Evolutionary conservation across 2,113 vertebrate genomes (phyloP).

Genomic region (Rhynchomys soricoides): DNA sequence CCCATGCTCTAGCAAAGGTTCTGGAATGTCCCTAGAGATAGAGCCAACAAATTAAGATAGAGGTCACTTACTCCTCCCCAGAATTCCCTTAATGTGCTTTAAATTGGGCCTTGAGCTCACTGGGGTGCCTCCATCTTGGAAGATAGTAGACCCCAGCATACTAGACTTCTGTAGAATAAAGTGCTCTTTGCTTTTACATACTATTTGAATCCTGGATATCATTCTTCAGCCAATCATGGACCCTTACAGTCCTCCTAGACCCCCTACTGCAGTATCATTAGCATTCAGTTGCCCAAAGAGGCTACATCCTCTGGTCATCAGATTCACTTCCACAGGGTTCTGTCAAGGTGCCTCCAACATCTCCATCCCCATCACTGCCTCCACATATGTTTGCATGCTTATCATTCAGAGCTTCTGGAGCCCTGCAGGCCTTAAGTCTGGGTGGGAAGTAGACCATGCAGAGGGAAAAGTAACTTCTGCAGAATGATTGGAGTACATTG

Average conservation of each 20-base stretch:
- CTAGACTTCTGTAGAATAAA: too few species aligned
- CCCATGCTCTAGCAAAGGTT: too few species aligned
- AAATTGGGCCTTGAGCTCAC: too few species aligned
- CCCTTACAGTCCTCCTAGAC: not conserved
- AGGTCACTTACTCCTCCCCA: too few species aligned
- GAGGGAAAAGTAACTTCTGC: not conserved
- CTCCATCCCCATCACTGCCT: not conserved
- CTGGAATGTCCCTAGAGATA: too few species aligned
- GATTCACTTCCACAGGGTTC: not conserved
- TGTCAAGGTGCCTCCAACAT: not conserved
- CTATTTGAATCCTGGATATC: too few species aligned
- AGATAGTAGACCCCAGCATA: too few species aligned
- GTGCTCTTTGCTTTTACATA: too few species aligned
- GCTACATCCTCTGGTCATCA: not conserved
- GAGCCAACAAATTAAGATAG: too few species aligned
- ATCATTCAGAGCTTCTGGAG: not conserved
- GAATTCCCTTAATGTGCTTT: too few species aligned
- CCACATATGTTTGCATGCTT: not conserved
- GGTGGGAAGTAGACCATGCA: not conserved
- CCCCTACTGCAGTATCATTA: not conserved
- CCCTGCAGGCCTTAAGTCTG: not conserved
- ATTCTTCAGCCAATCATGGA: too few species aligned
- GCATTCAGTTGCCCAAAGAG: not conserved
- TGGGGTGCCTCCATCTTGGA: too few species aligned
- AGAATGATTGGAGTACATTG: not conserved